These are phyloP conservation scores for Acipenser transmontanus DNA, from an alignment of 2,797 vertebrate species.

Conservation along the genomic window DNA sequence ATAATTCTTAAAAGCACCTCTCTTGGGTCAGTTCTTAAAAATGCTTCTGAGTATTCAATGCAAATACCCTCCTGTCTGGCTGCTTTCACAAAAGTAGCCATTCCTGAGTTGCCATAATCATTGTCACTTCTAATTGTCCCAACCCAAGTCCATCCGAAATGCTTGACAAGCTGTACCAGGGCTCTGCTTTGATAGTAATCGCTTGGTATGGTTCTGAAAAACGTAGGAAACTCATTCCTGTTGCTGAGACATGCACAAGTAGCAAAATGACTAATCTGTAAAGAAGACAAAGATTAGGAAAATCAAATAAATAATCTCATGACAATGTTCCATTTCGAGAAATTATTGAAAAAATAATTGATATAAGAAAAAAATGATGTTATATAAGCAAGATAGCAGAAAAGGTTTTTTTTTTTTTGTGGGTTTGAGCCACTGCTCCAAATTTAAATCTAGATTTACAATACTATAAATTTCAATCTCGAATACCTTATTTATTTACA, in stretches of 20 bases:
- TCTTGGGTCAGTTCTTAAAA: neutral
- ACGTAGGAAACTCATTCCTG: neutral
- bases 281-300: neutral
- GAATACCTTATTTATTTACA: no score
- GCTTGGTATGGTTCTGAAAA: constrained; percentile 2
- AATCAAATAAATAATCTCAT: neutral
- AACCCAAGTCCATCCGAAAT: constrained; percentile 8
- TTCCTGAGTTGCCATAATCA: constrained; percentile 6
- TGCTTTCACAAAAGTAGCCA: neutral
- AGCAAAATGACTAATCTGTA: constrained; percentile 7
- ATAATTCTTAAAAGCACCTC: neutral
- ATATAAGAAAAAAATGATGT: no score
- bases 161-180: neutral
- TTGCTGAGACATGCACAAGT: constrained; percentile 7
- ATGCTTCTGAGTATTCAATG: constrained; percentile 5
- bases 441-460: no score
- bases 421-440: no score
- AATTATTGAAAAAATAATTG: no score
- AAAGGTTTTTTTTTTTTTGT: no score
- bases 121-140: constrained; percentile 1
- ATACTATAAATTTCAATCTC: no score
- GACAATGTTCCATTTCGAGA: no score
- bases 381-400: no score
- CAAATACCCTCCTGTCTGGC: neutral
- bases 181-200: constrained; percentile 9